phyloP scores from a whole-genome alignment of 2,113 vertebrate genomes.

The Serinus canaria region DNA sequence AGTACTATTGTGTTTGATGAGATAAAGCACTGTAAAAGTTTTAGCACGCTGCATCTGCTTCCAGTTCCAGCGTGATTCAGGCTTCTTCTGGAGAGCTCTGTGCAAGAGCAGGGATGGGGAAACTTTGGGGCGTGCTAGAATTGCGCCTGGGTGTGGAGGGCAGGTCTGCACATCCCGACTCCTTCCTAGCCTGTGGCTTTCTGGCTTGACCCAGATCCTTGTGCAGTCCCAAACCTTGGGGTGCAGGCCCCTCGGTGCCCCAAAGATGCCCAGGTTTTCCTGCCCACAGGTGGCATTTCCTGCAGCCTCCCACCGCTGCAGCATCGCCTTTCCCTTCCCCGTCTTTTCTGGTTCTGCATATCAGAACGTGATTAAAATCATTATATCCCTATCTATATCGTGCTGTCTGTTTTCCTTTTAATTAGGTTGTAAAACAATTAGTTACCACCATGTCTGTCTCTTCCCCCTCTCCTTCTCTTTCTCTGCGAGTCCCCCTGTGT shows the following conservation, averaged over 20 bases:
- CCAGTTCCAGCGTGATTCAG: neutral
- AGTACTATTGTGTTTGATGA: neutral
- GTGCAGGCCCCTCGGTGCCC: neutral
- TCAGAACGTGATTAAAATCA: constrained; percentile 63
- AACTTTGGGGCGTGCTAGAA: neutral
- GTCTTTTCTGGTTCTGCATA: neutral
- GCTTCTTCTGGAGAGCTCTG: neutral
- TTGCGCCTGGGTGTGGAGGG: neutral
- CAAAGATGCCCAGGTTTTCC: fast-evolving
- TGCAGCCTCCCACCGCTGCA: neutral
- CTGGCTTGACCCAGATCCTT: neutral
- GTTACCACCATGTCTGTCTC: constrained; percentile 69
- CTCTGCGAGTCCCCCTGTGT: constrained; percentile 41
- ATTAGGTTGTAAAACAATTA: constrained; percentile 84
- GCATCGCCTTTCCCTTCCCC: fast-evolving
- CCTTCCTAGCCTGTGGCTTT: neutral
- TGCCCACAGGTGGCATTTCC: neutral
- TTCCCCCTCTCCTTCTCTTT: neutral
- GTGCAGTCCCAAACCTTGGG: neutral
- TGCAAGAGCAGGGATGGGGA: neutral
- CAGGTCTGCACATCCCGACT: neutral
- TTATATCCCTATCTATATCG: constrained; percentile 71
- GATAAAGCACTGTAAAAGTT: constrained; percentile 28
- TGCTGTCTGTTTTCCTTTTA: constrained; percentile 75
- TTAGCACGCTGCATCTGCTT: neutral